phyloP scores from a whole-genome alignment of 2,113 vertebrate genomes.

The Eubucco bourcierii region DNA sequence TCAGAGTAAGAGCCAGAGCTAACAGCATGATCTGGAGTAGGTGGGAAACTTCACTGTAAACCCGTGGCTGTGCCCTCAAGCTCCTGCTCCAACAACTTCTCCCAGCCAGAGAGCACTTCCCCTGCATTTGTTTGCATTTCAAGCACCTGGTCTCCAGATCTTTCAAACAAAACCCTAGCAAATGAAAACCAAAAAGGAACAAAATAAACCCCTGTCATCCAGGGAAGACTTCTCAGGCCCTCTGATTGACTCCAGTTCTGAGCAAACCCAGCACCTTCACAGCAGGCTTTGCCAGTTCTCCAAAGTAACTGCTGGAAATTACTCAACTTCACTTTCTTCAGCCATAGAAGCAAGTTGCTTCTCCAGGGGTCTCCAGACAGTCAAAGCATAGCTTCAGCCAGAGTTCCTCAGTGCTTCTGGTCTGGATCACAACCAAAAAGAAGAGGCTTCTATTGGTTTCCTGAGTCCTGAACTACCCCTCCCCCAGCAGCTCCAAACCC shows the following conservation, averaged over 20 bases:
- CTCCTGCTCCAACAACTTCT: background rate
- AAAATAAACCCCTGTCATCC: background rate
- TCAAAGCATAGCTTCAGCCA: background rate
- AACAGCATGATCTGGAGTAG: background rate
- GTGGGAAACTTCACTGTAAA: background rate
- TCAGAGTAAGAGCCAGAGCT: background rate
- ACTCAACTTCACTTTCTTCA: background rate
- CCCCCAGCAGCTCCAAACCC: background rate
- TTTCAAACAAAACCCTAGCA: background rate
- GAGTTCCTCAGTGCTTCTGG: background rate
- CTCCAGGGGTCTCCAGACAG: background rate
- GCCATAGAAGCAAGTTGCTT: background rate
- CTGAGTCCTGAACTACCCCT: background rate
- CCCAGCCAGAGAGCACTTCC: background rate
- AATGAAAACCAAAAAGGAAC: background rate
- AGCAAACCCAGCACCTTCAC: background rate
- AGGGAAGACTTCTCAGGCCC: background rate
- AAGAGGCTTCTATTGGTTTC: background rate
- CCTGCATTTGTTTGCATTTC: background rate
- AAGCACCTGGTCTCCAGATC: background rate
- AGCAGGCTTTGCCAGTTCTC: background rate
- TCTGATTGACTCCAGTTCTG: background rate
- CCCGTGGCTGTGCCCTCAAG: background rate
- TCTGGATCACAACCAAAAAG: background rate
- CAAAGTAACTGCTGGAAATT: background rate